These are phyloP conservation scores for Cataglyphis cursor DNA, from an alignment of 2,888 invertebrate species.

Conservation along the genomic window DNA sequence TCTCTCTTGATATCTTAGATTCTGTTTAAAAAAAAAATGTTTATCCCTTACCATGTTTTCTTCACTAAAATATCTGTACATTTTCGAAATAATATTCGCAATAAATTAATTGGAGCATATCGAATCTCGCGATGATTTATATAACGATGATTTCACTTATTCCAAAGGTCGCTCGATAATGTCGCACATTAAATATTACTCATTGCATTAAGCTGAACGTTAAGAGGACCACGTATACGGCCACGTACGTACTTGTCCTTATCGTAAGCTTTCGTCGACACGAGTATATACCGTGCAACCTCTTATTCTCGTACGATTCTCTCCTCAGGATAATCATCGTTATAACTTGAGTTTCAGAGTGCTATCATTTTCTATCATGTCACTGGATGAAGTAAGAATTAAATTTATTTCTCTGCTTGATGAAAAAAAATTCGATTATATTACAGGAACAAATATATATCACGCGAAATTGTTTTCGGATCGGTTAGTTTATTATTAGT, in stretches of 20 bases:
- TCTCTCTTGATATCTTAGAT: not conserved
- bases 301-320: not conserved
- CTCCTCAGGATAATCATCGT: not conserved
- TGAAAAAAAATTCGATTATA: not conserved
- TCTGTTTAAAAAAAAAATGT: not conserved
- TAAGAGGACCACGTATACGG: conserved; percentile 8
- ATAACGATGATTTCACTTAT: not conserved
- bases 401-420: not conserved
- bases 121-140: not conserved
- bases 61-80: not conserved
- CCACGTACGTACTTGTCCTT: not conserved
- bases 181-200: conserved; percentile 10
- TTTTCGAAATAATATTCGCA: not conserved
- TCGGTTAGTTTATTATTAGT: not conserved
- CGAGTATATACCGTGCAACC: conserved; percentile 2
- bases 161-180: conserved; percentile 21
- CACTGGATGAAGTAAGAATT: conserved; percentile 45
- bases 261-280: not conserved
- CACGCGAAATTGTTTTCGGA: not conserved
- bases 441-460: not conserved
- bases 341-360: not conserved
- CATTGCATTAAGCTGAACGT: not conserved
- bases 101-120: not conserved
- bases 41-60: not conserved
- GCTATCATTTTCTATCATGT: conserved; percentile 11